A percentile compares a stretch with the other conserved stretches of the same genome.
phyloP scores from a whole-genome alignment of 2,888 invertebrate genomes.

The Nyleta sp. region DNA sequence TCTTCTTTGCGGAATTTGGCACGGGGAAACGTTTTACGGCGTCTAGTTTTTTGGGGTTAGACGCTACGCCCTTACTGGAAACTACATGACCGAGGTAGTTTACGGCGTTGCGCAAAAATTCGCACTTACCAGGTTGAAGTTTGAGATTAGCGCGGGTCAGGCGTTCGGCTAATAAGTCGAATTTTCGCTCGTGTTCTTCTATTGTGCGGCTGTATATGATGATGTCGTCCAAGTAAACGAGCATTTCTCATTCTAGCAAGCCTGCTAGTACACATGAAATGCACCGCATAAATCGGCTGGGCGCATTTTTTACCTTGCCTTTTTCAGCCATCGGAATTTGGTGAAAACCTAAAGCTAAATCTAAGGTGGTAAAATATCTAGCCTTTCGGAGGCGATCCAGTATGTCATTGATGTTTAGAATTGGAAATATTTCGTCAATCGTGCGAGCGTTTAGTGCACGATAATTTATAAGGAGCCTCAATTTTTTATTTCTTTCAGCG shows the following conservation, averaged over 20 bases:
- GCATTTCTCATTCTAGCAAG: background rate
- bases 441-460: background rate
- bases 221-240: background rate
- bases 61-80: background rate
- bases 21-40: constrained; percentile 14
- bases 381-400: background rate
- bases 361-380: background rate
- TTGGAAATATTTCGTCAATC: background rate
- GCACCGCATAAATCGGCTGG: too few relatives aligned
- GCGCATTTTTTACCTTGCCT: background rate
- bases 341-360: background rate
- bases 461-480: background rate
- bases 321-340: background rate
- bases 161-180: background rate
- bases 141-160: background rate
- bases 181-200: background rate
- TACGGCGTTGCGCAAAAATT: background rate
- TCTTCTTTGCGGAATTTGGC: background rate
- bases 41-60: constrained; percentile 12
- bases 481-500: background rate
- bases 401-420: background rate
- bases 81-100: too few relatives aligned
- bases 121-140: background rate
- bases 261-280: background rate
- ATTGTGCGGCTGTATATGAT: background rate